Percentiles rank a stretch among this genome's conserved stretches.
phyloP scores from a whole-genome alignment of 2,888 invertebrate species.

The Volucella inflata region DNA sequence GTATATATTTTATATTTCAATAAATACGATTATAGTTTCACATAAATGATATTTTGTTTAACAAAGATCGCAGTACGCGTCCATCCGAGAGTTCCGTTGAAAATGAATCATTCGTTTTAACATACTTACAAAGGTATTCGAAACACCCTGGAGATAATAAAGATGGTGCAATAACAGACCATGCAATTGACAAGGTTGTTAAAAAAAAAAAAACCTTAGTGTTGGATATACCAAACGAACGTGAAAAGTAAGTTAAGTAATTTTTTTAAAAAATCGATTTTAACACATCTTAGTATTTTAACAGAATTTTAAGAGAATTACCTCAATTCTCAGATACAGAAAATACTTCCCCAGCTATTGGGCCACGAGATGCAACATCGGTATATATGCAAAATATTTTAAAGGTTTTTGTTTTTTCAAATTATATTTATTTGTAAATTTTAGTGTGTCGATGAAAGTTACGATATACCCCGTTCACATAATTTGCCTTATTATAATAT shows the following conservation, averaged over 20 bases:
- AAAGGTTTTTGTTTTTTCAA: neutral
- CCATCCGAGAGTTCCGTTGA: constrained; percentile 86
- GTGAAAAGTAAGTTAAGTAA: constrained; percentile 81
- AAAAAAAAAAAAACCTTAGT: constrained; percentile 85
- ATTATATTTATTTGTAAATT: constrained; percentile 22
- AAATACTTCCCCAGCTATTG: constrained; percentile 83
- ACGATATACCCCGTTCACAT: constrained; percentile 89
- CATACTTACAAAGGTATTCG: constrained; percentile 86
- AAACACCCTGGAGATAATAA: constrained; percentile 83
- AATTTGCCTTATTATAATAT: constrained; percentile 84
- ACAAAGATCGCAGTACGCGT: constrained; percentile 83
- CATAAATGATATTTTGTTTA: constrained; percentile 8
- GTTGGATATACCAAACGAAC: constrained; percentile 82
- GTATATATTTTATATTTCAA: no score
- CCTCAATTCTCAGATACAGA: constrained; percentile 83
- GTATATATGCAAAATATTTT: constrained; percentile 68
- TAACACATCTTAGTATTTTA: constrained; percentile 3
- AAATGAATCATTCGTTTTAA: constrained; percentile 85
- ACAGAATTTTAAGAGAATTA: constrained; percentile 81
- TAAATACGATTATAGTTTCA: no score
- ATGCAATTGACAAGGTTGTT: constrained; percentile 83
- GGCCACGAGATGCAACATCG: constrained; percentile 81
- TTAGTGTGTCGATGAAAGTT: constrained; percentile 85
- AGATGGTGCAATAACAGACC: constrained; percentile 46
- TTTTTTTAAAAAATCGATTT: neutral